Evolutionary conservation across 2,888 invertebrate species (phyloP).

Genomic region (Sepiola atlantica): DNA sequence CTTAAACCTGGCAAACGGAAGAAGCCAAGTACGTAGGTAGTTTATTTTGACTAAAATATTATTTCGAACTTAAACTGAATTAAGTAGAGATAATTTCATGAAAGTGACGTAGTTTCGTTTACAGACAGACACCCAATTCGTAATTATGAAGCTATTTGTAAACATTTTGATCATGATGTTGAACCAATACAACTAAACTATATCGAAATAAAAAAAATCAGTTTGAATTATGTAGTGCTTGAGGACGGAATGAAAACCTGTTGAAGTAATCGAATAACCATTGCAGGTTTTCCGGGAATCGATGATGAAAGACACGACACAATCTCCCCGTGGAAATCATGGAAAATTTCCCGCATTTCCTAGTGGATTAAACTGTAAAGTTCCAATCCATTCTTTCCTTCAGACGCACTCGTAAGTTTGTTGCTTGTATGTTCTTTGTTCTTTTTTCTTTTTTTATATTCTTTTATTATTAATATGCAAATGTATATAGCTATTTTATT

Average conservation of each 20-base stretch:
- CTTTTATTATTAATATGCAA: background rate
- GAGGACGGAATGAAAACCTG: background rate
- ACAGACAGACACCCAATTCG: no score
- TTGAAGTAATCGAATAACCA: background rate
- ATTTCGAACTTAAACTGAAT: no score
- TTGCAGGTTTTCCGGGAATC: background rate
- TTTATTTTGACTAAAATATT: no score
- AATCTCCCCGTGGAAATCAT: constrained; percentile 12
- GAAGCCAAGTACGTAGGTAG: no score
- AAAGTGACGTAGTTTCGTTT: no score
- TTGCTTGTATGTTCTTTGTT: background rate
- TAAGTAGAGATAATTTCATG: no score
- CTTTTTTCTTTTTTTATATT: background rate
- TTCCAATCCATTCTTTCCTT: background rate
- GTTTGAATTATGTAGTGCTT: background rate
- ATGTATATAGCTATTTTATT: no score
- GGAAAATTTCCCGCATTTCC: background rate
- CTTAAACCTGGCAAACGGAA: no score
- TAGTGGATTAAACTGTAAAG: background rate
- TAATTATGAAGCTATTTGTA: no score
- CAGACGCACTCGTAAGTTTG: background rate
- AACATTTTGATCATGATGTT: no score
- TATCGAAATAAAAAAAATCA: background rate
- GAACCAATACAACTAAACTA: no score
- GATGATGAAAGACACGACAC: background rate